phyloP scores from a whole-genome alignment of 2,113 vertebrate genomes.

The Gopherus evgoodei region DNA sequence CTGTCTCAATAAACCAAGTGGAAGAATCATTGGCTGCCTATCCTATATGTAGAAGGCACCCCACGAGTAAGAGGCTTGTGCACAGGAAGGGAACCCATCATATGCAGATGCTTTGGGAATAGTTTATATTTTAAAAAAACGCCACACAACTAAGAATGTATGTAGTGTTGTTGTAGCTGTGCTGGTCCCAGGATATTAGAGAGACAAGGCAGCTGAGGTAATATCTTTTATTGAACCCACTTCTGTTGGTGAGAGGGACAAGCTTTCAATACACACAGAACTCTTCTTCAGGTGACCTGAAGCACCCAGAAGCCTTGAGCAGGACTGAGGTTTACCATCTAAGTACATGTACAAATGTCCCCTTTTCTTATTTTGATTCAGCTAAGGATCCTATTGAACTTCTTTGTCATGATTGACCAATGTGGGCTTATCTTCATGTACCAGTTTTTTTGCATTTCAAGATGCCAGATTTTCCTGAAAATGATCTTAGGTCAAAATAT shows the following conservation, averaged over 20 bases:
- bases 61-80: not conserved
- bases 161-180: not conserved
- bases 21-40: not conserved
- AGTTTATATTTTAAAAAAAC: not conserved
- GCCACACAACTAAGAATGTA: not conserved
- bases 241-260: not conserved
- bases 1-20: not conserved
- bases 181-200: not conserved
- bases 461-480: not conserved
- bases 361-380: not conserved
- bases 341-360: too few species aligned
- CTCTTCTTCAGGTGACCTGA: not conserved
- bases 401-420: not conserved
- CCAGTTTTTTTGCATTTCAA: not conserved
- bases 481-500: not conserved
- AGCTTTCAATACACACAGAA: not conserved
- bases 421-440: not conserved
- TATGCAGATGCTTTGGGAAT: not conserved
- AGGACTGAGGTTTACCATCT: not conserved
- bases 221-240: not conserved
- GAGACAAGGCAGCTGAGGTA: not conserved
- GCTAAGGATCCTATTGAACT: accelerated
- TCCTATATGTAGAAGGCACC: not conserved
- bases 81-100: not conserved
- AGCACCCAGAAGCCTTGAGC: not conserved